Conservation (phyloP, 2,888 invertebrate species). For the Blastobasis lacticolella region DNA sequence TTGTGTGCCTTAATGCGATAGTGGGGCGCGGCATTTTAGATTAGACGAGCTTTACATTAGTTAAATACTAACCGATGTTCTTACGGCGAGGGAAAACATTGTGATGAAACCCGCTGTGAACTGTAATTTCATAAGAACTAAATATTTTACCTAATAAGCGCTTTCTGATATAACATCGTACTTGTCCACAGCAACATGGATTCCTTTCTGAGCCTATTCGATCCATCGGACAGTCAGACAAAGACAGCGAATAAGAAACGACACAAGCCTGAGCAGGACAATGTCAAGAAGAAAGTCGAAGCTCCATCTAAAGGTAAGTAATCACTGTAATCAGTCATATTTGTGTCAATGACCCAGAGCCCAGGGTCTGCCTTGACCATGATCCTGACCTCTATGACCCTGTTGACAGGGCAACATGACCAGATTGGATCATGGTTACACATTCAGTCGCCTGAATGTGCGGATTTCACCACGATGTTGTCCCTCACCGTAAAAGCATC, state of each 20-base stretch:
- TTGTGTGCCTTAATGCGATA: too few relatives aligned
- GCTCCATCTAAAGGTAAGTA: constrained; percentile 38
- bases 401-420: background rate
- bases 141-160: too few relatives aligned
- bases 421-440: background rate
- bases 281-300: constrained; percentile 51
- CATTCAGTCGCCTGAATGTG: too few relatives aligned
- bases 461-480: too few relatives aligned
- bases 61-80: too few relatives aligned
- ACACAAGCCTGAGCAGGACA: constrained; percentile 44
- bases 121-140: too few relatives aligned
- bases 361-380: background rate
- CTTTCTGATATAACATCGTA: background rate
- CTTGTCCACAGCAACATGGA: constrained; percentile 76
- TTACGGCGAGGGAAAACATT: too few relatives aligned
- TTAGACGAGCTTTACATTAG: too few relatives aligned
- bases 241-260: constrained; percentile 67
- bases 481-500: too few relatives aligned
- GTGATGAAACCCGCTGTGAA: too few relatives aligned
- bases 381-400: background rate
- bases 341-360: background rate
- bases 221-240: constrained; percentile 72
- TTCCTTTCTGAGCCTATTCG: constrained; percentile 87
- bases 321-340: background rate
- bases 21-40: too few relatives aligned